Evolutionary conservation across 2,797 vertebrate genomes (phyloP), one percentile per base, ranked within the genome.

Genomic region (Melanotaenia boesemani): DNA sequence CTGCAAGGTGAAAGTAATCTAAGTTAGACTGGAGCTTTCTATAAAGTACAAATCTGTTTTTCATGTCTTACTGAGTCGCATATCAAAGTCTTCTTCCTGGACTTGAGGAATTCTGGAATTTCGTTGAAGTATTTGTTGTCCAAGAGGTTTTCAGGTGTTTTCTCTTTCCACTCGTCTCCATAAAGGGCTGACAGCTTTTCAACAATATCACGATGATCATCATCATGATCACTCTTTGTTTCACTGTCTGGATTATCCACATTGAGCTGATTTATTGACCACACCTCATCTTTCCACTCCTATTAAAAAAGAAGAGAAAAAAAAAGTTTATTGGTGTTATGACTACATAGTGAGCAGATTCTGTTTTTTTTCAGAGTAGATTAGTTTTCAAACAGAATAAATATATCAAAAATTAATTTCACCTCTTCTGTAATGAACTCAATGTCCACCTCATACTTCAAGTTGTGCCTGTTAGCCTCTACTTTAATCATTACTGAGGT

Each of bases 361-460:
- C 1, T n/a, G 2, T 52, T 48, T 1, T 48, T 54, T 24, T 24
- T 5, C n/a, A 24, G 22, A 11, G 12, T 13, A 8, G 4, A 48
- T n/a, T 7, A 48, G 18, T 6, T 48, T 7, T 48, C 7, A 48
- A 9, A 48, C 46, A 48, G 46, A n/a, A 8, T 41, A 15, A 41
- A 15, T 13, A 15, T 41, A 41, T 15, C 11, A 11, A 41, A 4
- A 4, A 39, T 41, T 41, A 15, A 15, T 61, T 72, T 82, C 70
- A 91, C 89, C 85, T 87, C 55, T 41, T 22, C n/a, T 70, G 60
- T 39, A 1, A 89, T 91, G 26, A 87, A 89, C 48, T 88, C 85
- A 54, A 91, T 85, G 0, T 86, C 57, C 67, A 86, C 88, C 7
- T 81, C 77, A 63, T 78, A 89, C 0, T 57, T 80, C n/a, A 1